Evolutionary conservation across 2,888 invertebrate species (phyloP).

Genomic region (Pristionchus maxplancki): DNA sequence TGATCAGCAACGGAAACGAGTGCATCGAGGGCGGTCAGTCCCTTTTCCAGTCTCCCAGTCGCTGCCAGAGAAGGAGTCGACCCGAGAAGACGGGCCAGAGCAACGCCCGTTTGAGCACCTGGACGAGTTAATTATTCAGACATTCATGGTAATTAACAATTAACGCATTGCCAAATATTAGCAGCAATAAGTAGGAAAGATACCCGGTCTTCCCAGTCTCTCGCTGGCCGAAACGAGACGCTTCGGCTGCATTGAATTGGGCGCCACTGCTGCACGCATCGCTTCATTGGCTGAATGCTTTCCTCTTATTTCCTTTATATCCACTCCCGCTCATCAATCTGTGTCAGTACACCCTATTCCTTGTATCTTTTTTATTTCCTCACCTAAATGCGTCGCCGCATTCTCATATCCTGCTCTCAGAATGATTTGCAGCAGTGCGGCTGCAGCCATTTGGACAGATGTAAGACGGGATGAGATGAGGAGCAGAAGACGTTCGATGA

Average conservation of each 20-base stretch:
- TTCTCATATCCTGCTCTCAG: conserved; percentile 73
- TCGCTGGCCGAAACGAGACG: conserved; percentile 58
- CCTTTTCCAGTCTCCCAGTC: conserved; percentile 77
- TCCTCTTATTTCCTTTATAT: too few relatives aligned
- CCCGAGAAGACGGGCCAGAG: conserved; percentile 93
- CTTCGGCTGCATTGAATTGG: conserved; percentile 37
- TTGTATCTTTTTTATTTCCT: too few relatives aligned
- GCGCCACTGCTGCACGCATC: conserved; percentile 40
- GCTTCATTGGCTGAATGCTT: conserved; percentile 25
- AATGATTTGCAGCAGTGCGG: conserved; percentile 74
- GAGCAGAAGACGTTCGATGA: conserved; percentile 73
- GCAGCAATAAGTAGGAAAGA: too few relatives aligned
- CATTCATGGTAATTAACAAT: too few relatives aligned
- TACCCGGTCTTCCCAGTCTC: conserved; percentile 64
- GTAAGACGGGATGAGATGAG: conserved; percentile 57
- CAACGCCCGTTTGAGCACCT: conserved; percentile 88
- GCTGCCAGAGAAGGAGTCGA: conserved; percentile 83
- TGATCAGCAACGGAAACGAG: conserved; percentile 59
- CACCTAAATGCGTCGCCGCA: conserved; percentile 60
- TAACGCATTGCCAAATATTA: too few relatives aligned
- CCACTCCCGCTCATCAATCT: too few relatives aligned
- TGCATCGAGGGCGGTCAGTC: conserved; percentile 83
- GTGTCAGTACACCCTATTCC: too few relatives aligned
- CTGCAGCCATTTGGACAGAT: conserved; percentile 73
- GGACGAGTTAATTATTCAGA: too few relatives aligned